These are phyloP conservation scores for Trogon melanurus DNA, from an alignment of 2,113 vertebrate species.

Conservation along the genomic window DNA sequence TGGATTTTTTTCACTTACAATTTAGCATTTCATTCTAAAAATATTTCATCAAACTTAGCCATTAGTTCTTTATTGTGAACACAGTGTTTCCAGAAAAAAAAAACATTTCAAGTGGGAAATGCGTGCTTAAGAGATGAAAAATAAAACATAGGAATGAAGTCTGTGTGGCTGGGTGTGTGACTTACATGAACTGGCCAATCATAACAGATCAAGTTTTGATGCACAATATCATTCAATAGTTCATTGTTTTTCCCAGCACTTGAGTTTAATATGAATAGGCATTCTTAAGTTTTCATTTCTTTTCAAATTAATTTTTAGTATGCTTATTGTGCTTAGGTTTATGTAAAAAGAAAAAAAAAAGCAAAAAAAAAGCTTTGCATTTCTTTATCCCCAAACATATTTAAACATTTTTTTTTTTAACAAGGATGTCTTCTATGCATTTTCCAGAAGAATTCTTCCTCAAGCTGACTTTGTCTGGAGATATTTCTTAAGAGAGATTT, in stretches of 20 bases:
- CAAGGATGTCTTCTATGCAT: not conserved
- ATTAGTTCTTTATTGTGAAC: not conserved
- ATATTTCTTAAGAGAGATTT: not conserved
- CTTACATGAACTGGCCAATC: accelerated
- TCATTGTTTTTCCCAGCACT: not conserved
- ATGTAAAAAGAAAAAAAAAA: not conserved
- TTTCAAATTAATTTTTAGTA: not conserved
- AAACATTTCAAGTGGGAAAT: not conserved
- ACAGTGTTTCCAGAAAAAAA: not conserved
- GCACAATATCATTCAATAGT: not conserved
- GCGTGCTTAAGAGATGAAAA: not conserved
- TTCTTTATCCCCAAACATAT: not conserved
- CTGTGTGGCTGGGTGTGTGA: not conserved
- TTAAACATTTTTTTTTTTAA: not conserved
- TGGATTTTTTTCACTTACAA: not conserved
- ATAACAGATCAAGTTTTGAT: not conserved
- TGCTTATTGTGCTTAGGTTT: not conserved
- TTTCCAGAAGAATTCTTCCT: not conserved
- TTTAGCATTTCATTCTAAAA: not conserved
- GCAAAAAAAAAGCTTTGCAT: not conserved
- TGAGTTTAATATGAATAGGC: not conserved
- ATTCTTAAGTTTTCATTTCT: not conserved
- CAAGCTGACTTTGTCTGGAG: not conserved
- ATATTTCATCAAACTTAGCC: not conserved
- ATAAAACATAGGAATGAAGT: not conserved